Base-by-base conservation (phyloP, 1,140 invertebrate genomes). In the Helicorthomorpha holstii region DNA sequence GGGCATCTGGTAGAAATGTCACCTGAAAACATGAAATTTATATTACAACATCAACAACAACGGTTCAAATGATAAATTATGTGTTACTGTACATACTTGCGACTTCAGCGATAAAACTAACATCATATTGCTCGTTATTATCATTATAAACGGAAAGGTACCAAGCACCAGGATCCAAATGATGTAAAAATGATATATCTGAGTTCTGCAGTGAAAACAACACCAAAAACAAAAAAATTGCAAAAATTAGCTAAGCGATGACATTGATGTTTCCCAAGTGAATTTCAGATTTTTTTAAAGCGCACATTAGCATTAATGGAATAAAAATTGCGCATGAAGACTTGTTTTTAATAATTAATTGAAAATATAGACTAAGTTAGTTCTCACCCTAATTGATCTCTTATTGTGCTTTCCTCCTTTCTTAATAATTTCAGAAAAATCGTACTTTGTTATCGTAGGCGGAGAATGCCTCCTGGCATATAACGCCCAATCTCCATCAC, bases 91-190 rank as follows among this genome's bases (percentile, higher is more conserved):
- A 46, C 41, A 46, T 50, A 54, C 43, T 14, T 3, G 43, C 43
- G 16, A 55, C 52, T 62, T 61, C 60, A 27, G 60, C 50, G 22
- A 60, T 49, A 48, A 58, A 41, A 3, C 57, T 51, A 22, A 91
- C 81, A 59, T 77, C 81, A 63, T 91, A 82, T 21, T 85, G 75
- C 56, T 84, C 76, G 7, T 88, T 69, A 62, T 89, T 87, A 65
- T 97, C 93, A 69, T 97, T 97, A 68, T 94, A 96, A 52, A 96
- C 76, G 2, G 87, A 87, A 27, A 97, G 74, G 70, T 91, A 97
- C 93, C 91, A 96, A 52, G 83, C 76, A 3, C 93, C 93, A 14
- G 83, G 83, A 63, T 94, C 88, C 54, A 97, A 69, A 66, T 88
- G 89, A 63, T 92, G 60, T 24, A 89, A 69, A 51, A 91, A 72